Base-by-base conservation (phyloP, 2,888 invertebrate species). In the Vannuccia rotundouncinata region DNA sequence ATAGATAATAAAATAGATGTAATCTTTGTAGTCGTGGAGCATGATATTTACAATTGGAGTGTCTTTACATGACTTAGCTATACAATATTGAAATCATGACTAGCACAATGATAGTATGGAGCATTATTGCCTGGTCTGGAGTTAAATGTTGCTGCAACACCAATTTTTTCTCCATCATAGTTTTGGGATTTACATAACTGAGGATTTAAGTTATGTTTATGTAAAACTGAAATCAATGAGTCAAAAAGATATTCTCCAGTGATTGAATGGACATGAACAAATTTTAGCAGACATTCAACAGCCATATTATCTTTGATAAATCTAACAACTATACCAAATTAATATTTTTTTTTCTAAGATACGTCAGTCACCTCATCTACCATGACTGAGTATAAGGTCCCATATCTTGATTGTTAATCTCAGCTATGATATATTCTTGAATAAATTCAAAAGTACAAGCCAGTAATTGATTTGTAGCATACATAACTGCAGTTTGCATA, bases 61-160 rank as follows among this genome's bases (percentile, higher is more conserved):
- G 66, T 22, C 66, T 66, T 66, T 45, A 22, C 25, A 22, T 27
- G 66, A 66, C 25, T 13, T 66, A 66, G 22, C 13, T 22, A 66
- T 22, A 66, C 66, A 22, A 66, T 22, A 66, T 66, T 66, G 66
- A 13, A 22, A 27, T 5, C 66, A 66, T 66, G 66, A 27, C 66
- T 66, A 66, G 66, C 66, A 66, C 66, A 66, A 66, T 66, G 66
- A 22, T 66, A 66, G 25, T 66, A 66, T 66, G 13, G 13, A n/a
- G 66, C 66, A 66, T 66, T 66, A 27, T 27, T 22, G n/a, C 10
- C 66, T 66, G 66, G 10, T 22, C 13, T 66, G 25, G 22, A 22
- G 66, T 66, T 66, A 27, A 2, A 66, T 2, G 2, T 17, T 66
- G 66, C 66, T 66, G 66, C 66, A 22, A 66, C 13, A 27, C 25